Percentiles rank a stretch among this genome's conserved stretches.
Conservation (phyloP, 1,140 invertebrate species). For the Drosophila dunni region DNA sequence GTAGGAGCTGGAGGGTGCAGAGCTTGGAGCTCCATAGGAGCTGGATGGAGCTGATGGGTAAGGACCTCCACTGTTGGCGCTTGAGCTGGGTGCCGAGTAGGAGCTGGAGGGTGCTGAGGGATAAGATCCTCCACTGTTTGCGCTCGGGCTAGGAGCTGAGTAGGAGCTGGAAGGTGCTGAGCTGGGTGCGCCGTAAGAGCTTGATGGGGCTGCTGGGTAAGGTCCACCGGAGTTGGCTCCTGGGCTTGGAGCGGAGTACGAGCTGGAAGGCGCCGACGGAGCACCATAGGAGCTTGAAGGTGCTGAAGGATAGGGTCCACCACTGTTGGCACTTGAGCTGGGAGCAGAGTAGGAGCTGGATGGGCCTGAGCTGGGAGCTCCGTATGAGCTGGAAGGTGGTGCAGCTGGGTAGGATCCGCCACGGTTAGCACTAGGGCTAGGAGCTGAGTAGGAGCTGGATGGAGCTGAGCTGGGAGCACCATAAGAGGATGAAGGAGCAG, state of each 20-base stretch:
- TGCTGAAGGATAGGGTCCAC: slow-evolving; percentile 41
- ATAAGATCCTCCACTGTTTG: slow-evolving; percentile 83
- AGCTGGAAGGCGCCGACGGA: slow-evolving; percentile 34
- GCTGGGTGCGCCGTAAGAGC: slow-evolving; percentile 31
- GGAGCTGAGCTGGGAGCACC: slow-evolving; percentile 7
- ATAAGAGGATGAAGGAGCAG: slow-evolving; percentile 9
- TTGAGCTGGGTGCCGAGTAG: slow-evolving; percentile 44
- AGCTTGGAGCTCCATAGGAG: slow-evolving; percentile 51
- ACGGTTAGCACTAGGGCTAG: slow-evolving; percentile 33
- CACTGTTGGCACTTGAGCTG: slow-evolving; percentile 7
- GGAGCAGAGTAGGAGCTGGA: slow-evolving; percentile 59
- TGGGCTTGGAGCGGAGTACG: slow-evolving; percentile 26
- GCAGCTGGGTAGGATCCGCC: slow-evolving; percentile 57
- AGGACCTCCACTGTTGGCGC: slow-evolving; percentile 84
- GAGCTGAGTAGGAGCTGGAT: slow-evolving; percentile 49
- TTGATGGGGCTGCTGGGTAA: slow-evolving; percentile 38
- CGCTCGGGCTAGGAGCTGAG: slow-evolving; percentile 61
- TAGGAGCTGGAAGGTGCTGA: slow-evolving; percentile 68
- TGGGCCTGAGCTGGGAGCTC: slow-evolving; percentile 39
- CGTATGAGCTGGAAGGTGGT: slow-evolving; percentile 39
- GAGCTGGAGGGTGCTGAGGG: slow-evolving; percentile 37
- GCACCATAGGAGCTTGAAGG: slow-evolving; percentile 50
- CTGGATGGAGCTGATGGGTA: slow-evolving; percentile 52
- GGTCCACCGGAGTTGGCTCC: slow-evolving; percentile 37
- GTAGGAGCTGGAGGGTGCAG: slow-evolving; percentile 42